Base-by-base conservation (phyloP, 2,797 vertebrate genomes). In the Sternarchorhynchus goeldii region DNA sequence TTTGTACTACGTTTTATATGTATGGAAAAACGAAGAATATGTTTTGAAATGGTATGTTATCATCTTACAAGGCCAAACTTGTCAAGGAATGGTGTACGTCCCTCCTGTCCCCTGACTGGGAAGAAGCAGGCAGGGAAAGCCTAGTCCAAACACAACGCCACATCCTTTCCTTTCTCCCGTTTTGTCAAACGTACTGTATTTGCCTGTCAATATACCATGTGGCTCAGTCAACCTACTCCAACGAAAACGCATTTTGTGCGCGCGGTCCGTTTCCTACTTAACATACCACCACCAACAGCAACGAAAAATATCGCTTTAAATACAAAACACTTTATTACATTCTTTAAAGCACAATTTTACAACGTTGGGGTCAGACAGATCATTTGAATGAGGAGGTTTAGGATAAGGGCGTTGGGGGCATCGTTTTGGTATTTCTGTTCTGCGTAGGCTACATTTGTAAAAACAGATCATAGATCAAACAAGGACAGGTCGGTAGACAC, bases 321-420 rank as follows among this genome's bases (percentile, higher is more conserved):
- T 89, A 90, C 85, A 90, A 91, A 90, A 83, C 85, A 88, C 90
- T 88, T 93, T 93, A 93, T 93, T 94, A 93, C 92, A 93, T 94
- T 94, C 91, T 91, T 91, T 90, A 93, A 92, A 92, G 89, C 89
- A 93, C 92, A 91, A 90, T 87, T 87, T 89, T 89, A 92, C 88
- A 88, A 92, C 88, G 92, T 92, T 90, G 90, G 90, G 90, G 90
- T 81, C 83, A 88, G 86, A 89, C 88, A 87, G 89, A 91, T 88
- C 88, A 86, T 41, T 4, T 82, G 89, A 92, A 85, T 89, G 77
- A 89, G 89, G 86, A 87, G 91, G 88, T 91, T 90, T 90, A 90
- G 84, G 82, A 85, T 87, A 89, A 87, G 20, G 59, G 80, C 87
- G 66, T 87, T 83, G 79, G 85, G 79, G 79, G 82, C 25, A 77